phyloP scores from a whole-genome alignment of 2,888 invertebrate species.

The Synanthedon tipuliformis region DNA sequence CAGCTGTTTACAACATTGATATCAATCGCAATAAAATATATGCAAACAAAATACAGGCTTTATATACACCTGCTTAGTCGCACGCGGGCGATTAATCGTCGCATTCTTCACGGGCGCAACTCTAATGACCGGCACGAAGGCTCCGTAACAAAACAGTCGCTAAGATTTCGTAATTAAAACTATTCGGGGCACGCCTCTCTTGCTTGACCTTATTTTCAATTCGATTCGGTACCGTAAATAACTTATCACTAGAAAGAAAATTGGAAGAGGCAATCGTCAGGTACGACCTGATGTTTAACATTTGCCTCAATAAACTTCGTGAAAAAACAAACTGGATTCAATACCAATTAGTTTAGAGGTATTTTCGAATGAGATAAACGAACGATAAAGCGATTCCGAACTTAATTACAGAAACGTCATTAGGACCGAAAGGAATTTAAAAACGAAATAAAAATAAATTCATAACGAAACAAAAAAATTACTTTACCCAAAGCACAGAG shows the following conservation, averaged over 20 bases:
- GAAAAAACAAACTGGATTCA: neutral
- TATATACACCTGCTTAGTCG: neutral
- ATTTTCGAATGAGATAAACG: neutral
- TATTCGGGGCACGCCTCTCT: slow-evolving; percentile 47
- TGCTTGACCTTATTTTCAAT: slow-evolving; percentile 57
- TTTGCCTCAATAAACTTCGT: slow-evolving; percentile 7
- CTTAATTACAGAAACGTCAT: slow-evolving; percentile 1
- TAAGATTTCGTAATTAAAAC: slow-evolving; percentile 54
- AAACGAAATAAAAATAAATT: slow-evolving; percentile 8
- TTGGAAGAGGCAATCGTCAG: slow-evolving; percentile 42
- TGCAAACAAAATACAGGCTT: neutral
- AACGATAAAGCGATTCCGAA: neutral
- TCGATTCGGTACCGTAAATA: slow-evolving; percentile 52
- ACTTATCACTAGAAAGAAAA: slow-evolving; percentile 26
- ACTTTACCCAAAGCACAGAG: no score
- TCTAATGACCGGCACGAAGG: slow-evolving; percentile 36
- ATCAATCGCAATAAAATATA: neutral
- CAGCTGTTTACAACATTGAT: no score
- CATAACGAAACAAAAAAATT: slow-evolving; percentile 12
- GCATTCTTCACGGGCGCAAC: slow-evolving; percentile 29
- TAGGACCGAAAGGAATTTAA: slow-evolving; percentile 1
- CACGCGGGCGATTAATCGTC: slow-evolving; percentile 1
- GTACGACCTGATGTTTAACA: slow-evolving; percentile 41
- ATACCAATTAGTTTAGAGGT: neutral
- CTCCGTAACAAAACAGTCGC: slow-evolving; percentile 38